These are phyloP conservation scores for Drosophila kokeensis DNA, from an alignment of 2,888 invertebrate species.

Conservation along the genomic window DNA sequence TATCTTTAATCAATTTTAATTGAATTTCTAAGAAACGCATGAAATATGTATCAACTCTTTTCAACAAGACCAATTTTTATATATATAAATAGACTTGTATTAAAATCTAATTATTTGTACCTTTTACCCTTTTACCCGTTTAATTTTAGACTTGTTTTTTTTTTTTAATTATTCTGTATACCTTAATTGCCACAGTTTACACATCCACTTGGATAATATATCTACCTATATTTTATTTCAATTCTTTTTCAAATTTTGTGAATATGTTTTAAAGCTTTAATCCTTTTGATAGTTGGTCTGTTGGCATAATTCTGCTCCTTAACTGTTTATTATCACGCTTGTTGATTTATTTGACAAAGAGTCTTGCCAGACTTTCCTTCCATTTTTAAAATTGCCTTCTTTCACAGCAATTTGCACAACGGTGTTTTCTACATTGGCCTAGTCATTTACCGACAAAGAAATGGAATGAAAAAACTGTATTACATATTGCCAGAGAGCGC, in stretches of 20 bases:
- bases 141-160: neutral
- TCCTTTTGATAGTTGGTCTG: neutral
- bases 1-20: conserved; percentile 77
- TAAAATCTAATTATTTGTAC: neutral
- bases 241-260: neutral
- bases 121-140: neutral
- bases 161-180: neutral
- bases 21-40: conserved; percentile 47
- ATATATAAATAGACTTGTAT: neutral
- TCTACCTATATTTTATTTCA: neutral
- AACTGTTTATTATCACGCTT: conserved; percentile 1
- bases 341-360: neutral
- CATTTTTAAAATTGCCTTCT: neutral
- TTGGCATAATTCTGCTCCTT: neutral
- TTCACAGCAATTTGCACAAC: conserved; percentile 13
- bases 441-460: neutral
- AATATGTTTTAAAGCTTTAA: neutral
- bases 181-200: neutral
- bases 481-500: conserved; percentile 4
- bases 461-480: neutral
- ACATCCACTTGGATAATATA: neutral
- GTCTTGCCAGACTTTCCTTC: neutral
- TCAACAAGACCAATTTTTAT: conserved; percentile 12
- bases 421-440: conserved; percentile 11
- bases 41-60: conserved; percentile 13